phyloP scores from a whole-genome alignment of 2,113 vertebrate genomes.

The Mola mola region DNA sequence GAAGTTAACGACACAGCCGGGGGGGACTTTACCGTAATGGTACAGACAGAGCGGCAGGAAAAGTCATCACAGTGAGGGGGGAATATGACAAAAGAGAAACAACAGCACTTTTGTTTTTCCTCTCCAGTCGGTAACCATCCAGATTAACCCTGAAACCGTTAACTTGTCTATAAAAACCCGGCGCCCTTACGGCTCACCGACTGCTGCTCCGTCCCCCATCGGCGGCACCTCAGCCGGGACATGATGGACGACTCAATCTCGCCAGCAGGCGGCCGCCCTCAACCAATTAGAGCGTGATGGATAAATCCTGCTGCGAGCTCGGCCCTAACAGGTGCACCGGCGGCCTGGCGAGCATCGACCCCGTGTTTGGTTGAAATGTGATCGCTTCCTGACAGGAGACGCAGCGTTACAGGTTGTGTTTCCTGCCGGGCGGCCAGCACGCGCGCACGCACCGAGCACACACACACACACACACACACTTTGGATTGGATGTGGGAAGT shows the following conservation, averaged over 20 bases:
- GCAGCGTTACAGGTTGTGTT: slow-evolving; percentile 24
- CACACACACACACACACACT: slow-evolving; percentile 3
- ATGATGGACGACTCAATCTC: slow-evolving; percentile 83
- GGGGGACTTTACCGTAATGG: slow-evolving; percentile 49
- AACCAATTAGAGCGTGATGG: slow-evolving; percentile 78
- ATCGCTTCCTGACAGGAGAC: slow-evolving; percentile 50
- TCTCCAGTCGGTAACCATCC: slow-evolving; percentile 70
- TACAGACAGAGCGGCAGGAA: slow-evolving; percentile 64
- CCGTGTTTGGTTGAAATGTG: slow-evolving; percentile 68
- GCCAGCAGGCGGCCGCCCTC: slow-evolving; percentile 72
- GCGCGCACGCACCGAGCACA: not conserved
- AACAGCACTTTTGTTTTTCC: slow-evolving; percentile 25
- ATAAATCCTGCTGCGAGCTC: slow-evolving; percentile 72
- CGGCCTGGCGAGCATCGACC: slow-evolving; percentile 45
- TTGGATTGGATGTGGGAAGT: slow-evolving; percentile 20
- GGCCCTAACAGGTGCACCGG: slow-evolving; percentile 58
- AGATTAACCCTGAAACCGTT: slow-evolving; percentile 76
- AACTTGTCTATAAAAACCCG: slow-evolving; percentile 69
- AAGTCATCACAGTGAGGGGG: slow-evolving; percentile 47
- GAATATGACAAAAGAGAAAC: not conserved
- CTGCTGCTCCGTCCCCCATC: slow-evolving; percentile 64
- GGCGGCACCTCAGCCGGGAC: slow-evolving; percentile 53
- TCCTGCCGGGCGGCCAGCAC: slow-evolving; percentile 2
- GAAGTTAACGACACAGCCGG: slow-evolving; percentile 23
- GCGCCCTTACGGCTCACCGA: slow-evolving; percentile 55